These are phyloP conservation scores for Agapetus fuscipes DNA, from an alignment of 2,888 invertebrate genomes.

Conservation along the genomic window DNA sequence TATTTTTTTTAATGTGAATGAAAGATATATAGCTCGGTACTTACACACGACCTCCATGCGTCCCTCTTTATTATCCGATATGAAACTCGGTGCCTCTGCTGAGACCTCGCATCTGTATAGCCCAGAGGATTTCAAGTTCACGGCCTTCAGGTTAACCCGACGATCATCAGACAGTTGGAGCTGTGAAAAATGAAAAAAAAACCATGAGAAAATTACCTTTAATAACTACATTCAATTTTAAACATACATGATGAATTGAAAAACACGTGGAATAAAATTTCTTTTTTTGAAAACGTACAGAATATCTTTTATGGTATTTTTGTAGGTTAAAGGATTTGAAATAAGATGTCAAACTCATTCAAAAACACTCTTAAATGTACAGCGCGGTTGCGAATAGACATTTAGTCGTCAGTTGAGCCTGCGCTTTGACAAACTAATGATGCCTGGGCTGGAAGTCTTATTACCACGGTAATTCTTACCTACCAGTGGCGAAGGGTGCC, in stretches of 20 bases:
- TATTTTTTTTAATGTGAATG: too few relatives aligned
- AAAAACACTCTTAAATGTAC: neutral
- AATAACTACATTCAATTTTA: neutral
- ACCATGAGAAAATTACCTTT: too few relatives aligned
- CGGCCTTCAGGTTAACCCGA: constrained; percentile 54
- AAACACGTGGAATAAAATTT: neutral
- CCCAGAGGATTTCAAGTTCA: constrained; percentile 62
- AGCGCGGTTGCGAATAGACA: too few relatives aligned
- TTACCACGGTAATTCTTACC: too few relatives aligned
- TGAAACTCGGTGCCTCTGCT: constrained; percentile 69
- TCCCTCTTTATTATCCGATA: constrained; percentile 64
- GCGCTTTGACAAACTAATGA: too few relatives aligned
- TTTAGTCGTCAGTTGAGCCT: too few relatives aligned
- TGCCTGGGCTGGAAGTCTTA: too few relatives aligned
- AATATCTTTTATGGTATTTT: too few relatives aligned
- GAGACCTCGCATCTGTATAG: constrained; percentile 69
- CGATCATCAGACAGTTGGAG: constrained; percentile 59
- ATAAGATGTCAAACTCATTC: neutral
- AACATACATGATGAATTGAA: neutral
- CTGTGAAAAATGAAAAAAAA: constrained; percentile 31
- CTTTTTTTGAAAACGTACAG: neutral
- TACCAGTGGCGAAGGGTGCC: too few relatives aligned
- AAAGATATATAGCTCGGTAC: too few relatives aligned
- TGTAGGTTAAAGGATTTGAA: too few relatives aligned
- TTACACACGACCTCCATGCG: constrained; percentile 74